These are phyloP conservation scores for Bacillus rossius DNA, from an alignment of 1,140 invertebrate genomes.

Conservation along the genomic window DNA sequence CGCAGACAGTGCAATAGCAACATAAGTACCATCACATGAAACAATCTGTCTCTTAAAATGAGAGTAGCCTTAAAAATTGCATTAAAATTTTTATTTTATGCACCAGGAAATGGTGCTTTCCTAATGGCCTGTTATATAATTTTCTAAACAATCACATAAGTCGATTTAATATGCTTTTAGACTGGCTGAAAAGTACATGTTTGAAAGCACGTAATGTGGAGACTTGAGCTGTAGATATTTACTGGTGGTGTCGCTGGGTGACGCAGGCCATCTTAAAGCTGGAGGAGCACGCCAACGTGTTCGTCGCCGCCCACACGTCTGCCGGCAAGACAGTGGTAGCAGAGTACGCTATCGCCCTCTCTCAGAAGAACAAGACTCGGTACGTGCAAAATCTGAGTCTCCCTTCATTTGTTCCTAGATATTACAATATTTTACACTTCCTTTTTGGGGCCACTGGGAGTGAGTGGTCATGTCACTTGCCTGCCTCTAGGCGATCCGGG, in stretches of 20 bases:
- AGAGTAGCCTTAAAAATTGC: no score
- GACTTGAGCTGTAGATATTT: no score
- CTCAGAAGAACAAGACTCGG: conserved; percentile 88
- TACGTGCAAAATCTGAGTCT: conserved; percentile 30
- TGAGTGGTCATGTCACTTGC: not conserved
- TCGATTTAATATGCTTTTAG: no score
- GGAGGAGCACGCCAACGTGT: conserved; percentile 92
- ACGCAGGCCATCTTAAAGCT: conserved; percentile 86
- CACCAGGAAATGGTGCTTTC: no score
- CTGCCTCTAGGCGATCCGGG: not conserved
- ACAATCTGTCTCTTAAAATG: no score
- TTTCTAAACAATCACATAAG: no score
- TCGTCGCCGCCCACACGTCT: conserved; percentile 98
- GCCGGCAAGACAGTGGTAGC: conserved; percentile 99
- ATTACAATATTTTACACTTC: not conserved
- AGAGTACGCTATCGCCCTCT: conserved; percentile 96
- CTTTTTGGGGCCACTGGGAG: not conserved
- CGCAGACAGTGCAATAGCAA: no score
- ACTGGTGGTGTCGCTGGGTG: conserved; percentile 7
- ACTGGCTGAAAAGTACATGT: no score
- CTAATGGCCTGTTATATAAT: no score
- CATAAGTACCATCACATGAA: no score
- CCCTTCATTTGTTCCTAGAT: not conserved
- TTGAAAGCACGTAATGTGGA: no score
- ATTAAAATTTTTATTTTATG: no score